These are phyloP conservation scores for Lepidiolamprologus cunningtoni DNA, from an alignment of 2,113 vertebrate genomes.

Conservation along the genomic window DNA sequence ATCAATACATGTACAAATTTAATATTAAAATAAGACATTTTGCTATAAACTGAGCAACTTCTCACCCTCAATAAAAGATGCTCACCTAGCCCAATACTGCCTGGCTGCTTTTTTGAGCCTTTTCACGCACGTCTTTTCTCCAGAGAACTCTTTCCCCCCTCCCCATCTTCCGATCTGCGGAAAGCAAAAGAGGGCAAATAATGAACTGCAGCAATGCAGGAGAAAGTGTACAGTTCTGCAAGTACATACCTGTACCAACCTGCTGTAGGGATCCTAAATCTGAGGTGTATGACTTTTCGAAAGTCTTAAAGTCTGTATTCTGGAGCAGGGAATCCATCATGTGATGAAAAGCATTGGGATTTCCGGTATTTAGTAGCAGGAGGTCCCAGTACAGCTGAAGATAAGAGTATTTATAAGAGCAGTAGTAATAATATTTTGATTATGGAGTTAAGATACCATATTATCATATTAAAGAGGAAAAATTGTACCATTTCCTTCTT, in stretches of 20 bases:
- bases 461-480: background rate
- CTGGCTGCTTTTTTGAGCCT: constrained; percentile 45
- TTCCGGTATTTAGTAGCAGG: constrained; percentile 55
- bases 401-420: background rate
- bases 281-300: background rate
- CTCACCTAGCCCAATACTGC: constrained; percentile 54
- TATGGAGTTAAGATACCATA: accelerated
- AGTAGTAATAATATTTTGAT: background rate
- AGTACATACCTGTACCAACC: background rate
- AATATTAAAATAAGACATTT: background rate
- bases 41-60: background rate
- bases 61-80: background rate
- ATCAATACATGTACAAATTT: background rate
- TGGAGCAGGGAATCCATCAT: background rate
- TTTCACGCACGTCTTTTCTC: background rate
- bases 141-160: background rate
- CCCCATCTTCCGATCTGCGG: background rate
- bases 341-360: background rate
- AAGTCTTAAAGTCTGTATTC: background rate
- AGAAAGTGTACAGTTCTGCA: background rate
- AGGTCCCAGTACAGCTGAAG: constrained; percentile 66
- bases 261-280: background rate
- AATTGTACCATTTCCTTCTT: constrained; percentile 52
- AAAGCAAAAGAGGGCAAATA: background rate
- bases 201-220: background rate